phyloP scores from a whole-genome alignment of 2,888 invertebrate species.

The Zygothrica quintamaculata region DNA sequence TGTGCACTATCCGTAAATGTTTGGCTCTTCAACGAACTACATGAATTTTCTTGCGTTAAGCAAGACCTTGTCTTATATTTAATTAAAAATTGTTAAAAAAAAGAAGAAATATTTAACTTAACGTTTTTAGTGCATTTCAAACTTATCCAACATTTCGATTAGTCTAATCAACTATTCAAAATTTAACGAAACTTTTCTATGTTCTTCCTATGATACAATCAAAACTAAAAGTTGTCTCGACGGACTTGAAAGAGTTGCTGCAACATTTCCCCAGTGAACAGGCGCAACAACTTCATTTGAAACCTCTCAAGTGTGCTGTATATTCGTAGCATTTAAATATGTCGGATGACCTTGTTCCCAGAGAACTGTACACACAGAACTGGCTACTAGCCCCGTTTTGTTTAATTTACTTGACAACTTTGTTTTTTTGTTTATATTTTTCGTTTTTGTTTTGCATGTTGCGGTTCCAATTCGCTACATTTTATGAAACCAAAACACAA shows the following conservation, averaged over 20 bases:
- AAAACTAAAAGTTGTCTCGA: slow-evolving; percentile 29
- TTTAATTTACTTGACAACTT: slow-evolving; percentile 47
- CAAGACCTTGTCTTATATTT: no score
- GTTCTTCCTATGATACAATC: slow-evolving; percentile 9
- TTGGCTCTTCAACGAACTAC: no score
- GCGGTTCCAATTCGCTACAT: slow-evolving; percentile 26
- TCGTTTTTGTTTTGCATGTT: slow-evolving; percentile 19
- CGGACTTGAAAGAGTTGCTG: slow-evolving; percentile 28
- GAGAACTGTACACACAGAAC: slow-evolving; percentile 38
- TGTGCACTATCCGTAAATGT: no score
- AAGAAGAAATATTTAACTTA: no score
- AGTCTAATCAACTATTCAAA: no score
- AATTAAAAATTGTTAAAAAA: no score
- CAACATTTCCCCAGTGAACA: slow-evolving; percentile 31
- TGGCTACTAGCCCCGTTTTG: slow-evolving; percentile 39
- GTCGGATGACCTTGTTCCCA: slow-evolving; percentile 63
- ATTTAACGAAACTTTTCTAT: no score
- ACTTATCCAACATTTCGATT: no score
- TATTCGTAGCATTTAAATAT: not conserved
- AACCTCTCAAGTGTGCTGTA: not conserved
- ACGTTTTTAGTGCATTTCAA: no score
- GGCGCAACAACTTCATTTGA: slow-evolving; percentile 26
- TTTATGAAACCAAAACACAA: slow-evolving; percentile 28
- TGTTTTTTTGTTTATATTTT: slow-evolving; percentile 39
- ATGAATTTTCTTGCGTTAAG: no score